Base-by-base conservation (phyloP, 2,797 vertebrate genomes). In the Nyctibius grandis region DNA sequence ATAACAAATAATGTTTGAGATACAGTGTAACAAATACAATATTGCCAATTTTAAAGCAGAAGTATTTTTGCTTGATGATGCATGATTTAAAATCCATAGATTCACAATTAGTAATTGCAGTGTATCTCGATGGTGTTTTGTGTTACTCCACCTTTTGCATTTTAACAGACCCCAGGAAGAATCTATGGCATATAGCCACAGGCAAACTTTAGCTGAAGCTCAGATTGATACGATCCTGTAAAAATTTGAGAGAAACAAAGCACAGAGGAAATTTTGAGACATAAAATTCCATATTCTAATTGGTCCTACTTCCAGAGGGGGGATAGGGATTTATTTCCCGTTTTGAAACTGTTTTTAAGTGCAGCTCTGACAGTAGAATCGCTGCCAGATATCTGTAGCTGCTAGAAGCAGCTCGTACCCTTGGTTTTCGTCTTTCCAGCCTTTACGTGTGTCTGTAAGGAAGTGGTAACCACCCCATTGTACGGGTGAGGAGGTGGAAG, bases 381-480 rank as follows among this genome's bases (percentile, higher is more conserved):
- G 1, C 61, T 60, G 51, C 64, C 79, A 57, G 44, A 17, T 64
- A 11, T 33, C 45, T 40, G 53, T 42, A 36, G 86, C 64, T 59
- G 78, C 33, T 38, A 15, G 47, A 40, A 50, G 70, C 78, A 60
- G 57, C 68, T 44, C 40, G 0, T 68, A 15, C 50, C n/a, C 15
- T 28, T 29, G 16, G 2, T 50, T 77, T 64, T n/a, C 11, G 4
- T 18, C 16, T 56, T 38, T 44, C 14, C 25, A 67, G 16, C 77
- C 40, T 48, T 51, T 18, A 3, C 9, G 9, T 10, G 15, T 59
- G 36, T 42, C 51, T 15, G 9, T 11, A 6, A 51, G 38, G 73
- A 20, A 9, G 21, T 1, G 23, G 28, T 8, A 51, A n/a, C 42
- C n/a, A 10, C 33, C 21, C 12, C 16, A 0, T 12, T 6, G 38